phyloP scores from a whole-genome alignment of 2,888 invertebrate species.

The Lissonota sp. region DNA sequence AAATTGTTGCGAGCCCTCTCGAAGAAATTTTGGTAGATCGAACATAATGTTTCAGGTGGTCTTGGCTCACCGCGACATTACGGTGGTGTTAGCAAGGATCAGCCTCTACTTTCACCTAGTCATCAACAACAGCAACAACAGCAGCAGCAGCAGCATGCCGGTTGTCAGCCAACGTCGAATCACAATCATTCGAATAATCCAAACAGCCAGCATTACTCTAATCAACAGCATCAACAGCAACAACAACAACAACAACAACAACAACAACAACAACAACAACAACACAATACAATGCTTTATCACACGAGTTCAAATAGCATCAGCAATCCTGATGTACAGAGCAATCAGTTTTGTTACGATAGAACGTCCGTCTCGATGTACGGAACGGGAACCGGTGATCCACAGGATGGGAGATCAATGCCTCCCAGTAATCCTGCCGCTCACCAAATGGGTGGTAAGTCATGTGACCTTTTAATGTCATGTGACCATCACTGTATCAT shows the following conservation, averaged over 20 bases:
- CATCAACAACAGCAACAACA: constrained; percentile 85
- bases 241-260: constrained; percentile 63
- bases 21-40: constrained; percentile 69
- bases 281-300: constrained; percentile 83
- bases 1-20: not conserved
- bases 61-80: constrained; percentile 86
- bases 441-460: constrained; percentile 85
- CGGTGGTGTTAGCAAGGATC: constrained; percentile 84
- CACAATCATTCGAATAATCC: constrained; percentile 85
- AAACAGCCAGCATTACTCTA: constrained; percentile 78
- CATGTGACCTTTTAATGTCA: constrained; percentile 83
- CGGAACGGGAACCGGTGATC: constrained; percentile 80
- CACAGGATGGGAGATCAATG: constrained; percentile 81
- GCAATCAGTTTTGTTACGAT: constrained; percentile 87
- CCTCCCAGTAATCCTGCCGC: constrained; percentile 82
- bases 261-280: constrained; percentile 76
- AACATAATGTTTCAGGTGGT: constrained; percentile 85
- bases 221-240: constrained; percentile 65
- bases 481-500: constrained; percentile 82
- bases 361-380: constrained; percentile 84
- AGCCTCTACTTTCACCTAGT: constrained; percentile 85
- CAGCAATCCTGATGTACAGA: constrained; percentile 85
- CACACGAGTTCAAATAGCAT: constrained; percentile 83
- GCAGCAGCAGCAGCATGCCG: constrained; percentile 78
- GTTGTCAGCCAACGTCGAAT: constrained; percentile 82